phyloP scores from a whole-genome alignment of 2,888 invertebrate genomes.

The Pammene aurita region DNA sequence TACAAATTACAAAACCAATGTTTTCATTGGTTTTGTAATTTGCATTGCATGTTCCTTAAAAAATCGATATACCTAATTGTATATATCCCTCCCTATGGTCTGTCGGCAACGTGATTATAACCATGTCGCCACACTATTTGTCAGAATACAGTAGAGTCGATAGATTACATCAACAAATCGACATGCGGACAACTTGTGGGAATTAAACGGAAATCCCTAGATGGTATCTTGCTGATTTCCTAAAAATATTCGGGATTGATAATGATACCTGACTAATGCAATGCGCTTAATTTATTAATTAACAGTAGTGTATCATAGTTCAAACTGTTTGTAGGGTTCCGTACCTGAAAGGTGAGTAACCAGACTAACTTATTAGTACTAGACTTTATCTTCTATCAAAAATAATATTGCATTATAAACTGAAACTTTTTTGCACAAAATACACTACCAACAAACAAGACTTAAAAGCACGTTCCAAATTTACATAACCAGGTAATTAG shows the following conservation, averaged over 20 bases:
- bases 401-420: not conserved
- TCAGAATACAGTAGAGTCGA: slow-evolving; percentile 24
- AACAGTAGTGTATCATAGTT: not conserved
- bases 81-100: not conserved
- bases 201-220: slow-evolving; percentile 36
- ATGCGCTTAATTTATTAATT: too few species aligned
- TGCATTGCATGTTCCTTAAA: too few species aligned
- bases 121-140: slow-evolving; percentile 34
- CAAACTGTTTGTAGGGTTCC: not conserved
- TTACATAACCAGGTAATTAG: slow-evolving; percentile 12
- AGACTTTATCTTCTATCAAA: not conserved
- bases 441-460: not conserved
- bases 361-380: too few species aligned
- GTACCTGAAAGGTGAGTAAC: too few species aligned
- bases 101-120: slow-evolving; percentile 5
- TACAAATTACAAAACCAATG: too few species aligned
- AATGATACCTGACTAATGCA: not conserved
- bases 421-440: not conserved
- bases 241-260: slow-evolving; percentile 4
- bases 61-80: too few species aligned
- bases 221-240: slow-evolving; percentile 31
- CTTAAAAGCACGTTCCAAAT: not conserved
- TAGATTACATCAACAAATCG: slow-evolving; percentile 23
- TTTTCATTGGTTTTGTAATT: too few species aligned
- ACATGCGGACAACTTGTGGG: slow-evolving; percentile 16